phyloP scores from a whole-genome alignment of 2,797 vertebrate genomes.

The Epinephelus malabaricus region DNA sequence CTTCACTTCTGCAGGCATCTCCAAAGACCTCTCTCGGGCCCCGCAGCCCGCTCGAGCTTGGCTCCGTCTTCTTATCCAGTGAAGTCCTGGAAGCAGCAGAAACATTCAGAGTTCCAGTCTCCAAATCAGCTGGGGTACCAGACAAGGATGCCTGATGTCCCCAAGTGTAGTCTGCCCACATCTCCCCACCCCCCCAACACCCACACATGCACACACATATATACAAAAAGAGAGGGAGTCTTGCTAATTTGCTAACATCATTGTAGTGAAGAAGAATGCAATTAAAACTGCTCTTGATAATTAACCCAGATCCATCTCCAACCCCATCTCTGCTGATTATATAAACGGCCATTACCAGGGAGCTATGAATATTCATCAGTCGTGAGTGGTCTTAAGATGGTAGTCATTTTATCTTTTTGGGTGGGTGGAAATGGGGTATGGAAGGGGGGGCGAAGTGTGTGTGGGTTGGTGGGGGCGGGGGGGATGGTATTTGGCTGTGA shows the following conservation, averaged over 20 bases:
- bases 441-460: not conserved
- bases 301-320: slow-evolving; percentile 81
- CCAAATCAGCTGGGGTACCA: slow-evolving; percentile 52
- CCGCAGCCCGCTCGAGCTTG: slow-evolving; percentile 49
- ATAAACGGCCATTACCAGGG: slow-evolving; percentile 76
- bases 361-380: slow-evolving; percentile 80
- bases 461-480: not conserved
- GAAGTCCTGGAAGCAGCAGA: slow-evolving; percentile 65
- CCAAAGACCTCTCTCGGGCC: slow-evolving; percentile 59
- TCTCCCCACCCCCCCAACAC: not conserved
- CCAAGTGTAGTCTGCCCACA: slow-evolving; percentile 38
- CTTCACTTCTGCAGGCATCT: slow-evolving; percentile 77
- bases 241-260: slow-evolving; percentile 71
- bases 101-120: slow-evolving; percentile 41
- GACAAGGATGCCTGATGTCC: slow-evolving; percentile 51
- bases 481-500: slow-evolving; percentile 52
- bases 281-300: slow-evolving; percentile 82
- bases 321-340: slow-evolving; percentile 78
- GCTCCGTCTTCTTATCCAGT: slow-evolving; percentile 65
- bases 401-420: slow-evolving; percentile 71
- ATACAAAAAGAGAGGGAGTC: slow-evolving; percentile 39
- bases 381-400: slow-evolving; percentile 71
- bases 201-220: slow-evolving; percentile 11
- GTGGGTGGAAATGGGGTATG: slow-evolving; percentile 60
- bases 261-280: slow-evolving; percentile 78